Evolutionary conservation across 2,113 vertebrate genomes (phyloP), one percentile per base, ranked within the genome.

Genomic region (Chrysochloris asiatica): DNA sequence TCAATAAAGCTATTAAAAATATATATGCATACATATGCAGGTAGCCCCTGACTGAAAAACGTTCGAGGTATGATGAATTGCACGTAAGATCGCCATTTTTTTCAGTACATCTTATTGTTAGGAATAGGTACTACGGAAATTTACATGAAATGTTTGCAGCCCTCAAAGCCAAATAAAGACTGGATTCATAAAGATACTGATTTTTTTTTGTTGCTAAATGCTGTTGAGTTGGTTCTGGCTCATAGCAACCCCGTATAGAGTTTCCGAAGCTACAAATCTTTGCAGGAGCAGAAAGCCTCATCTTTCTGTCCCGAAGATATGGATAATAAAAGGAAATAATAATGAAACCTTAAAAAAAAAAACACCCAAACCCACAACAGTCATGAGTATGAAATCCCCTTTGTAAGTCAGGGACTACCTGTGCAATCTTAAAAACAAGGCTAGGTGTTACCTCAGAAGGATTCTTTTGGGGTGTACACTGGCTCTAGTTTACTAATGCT

Each of bases 391-490:
- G 11, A 33, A n/a, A 67, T 33, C 33, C n/a, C 6, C n/a, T 17
- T 36, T 9, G 2, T 67, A 67, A 67, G 33, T 4, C 33, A 19
- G 63, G 33, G 63, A 36, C 17, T 17, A 67, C n/a, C n/a, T 67
- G 69, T 16, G 45, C n/a, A n/a, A n/a, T n/a, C n/a, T n/a, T n/a
- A 67, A 71, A 87, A 91, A 81, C 88, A 76, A 80, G n/a, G n/a
- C n/a, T n/a, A n/a, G n/a, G n/a, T n/a, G n/a, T n/a, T n/a, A n/a
- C n/a, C n/a, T n/a, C n/a, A n/a, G n/a, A n/a, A n/a, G n/a, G n/a
- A 72, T 26, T 89, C 43, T 89, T 86, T 90, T 59, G 41, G 38
- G 22, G 43, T n/a, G 48, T 43, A 10, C 33, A 12, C n/a, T 24
- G 28, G 79, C 41, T 84, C 65, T 72, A 45, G 43, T 63, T 76